phyloP scores from a whole-genome alignment of 2,888 invertebrate genomes.

The Elgonia sp. region DNA sequence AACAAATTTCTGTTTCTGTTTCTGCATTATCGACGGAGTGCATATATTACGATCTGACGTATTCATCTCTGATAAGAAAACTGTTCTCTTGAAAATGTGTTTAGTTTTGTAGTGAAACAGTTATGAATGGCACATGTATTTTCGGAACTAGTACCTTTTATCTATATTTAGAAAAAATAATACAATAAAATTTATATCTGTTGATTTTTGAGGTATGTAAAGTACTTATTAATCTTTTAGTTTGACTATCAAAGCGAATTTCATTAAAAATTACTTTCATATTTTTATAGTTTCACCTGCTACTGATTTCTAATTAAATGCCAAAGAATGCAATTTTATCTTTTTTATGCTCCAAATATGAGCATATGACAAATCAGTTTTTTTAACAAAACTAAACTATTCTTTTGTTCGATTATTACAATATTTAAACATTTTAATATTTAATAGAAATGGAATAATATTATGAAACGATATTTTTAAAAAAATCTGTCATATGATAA shows the following conservation, averaged over 20 bases:
- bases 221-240: constrained; percentile 1
- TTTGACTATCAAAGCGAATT: neutral
- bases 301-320: constrained; percentile 12
- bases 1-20: too few species aligned
- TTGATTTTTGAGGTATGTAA: constrained; percentile 20
- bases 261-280: neutral
- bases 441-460: too few species aligned
- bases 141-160: constrained; percentile 39
- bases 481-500: too few species aligned
- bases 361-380: constrained; percentile 1
- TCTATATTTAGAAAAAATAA: constrained; percentile 8
- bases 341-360: constrained; percentile 31
- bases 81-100: constrained; percentile 9
- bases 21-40: too few species aligned
- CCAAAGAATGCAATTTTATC: constrained; percentile 1
- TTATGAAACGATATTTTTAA: too few species aligned
- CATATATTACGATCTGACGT: neutral
- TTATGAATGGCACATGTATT: constrained; percentile 40
- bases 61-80: constrained; percentile 25
- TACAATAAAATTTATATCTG: neutral
- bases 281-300: constrained; percentile 6
- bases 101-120: constrained; percentile 22
- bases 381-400: neutral
- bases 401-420: too few species aligned
- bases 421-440: too few species aligned